phyloP scores from a whole-genome alignment of 2,797 vertebrate genomes.

The Sibirionetta formosa region DNA sequence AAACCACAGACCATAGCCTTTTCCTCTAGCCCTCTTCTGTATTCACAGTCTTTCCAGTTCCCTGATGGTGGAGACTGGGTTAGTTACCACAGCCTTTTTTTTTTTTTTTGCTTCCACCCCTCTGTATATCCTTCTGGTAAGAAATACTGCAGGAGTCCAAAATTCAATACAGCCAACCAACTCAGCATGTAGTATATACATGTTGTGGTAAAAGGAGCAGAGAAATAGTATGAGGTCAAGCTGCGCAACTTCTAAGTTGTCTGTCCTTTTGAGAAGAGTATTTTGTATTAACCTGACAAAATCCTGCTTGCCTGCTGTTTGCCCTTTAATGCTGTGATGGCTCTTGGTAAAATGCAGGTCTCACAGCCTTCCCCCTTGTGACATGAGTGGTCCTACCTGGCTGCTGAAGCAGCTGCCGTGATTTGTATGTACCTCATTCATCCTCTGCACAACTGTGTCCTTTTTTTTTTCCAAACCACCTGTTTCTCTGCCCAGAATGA shows the following conservation, averaged over 20 bases:
- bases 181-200: rapidly evolving
- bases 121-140: background rate
- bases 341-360: rapidly evolving
- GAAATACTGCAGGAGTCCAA: background rate
- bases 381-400: rapidly evolving
- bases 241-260: background rate
- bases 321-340: rapidly evolving
- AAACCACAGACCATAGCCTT: background rate
- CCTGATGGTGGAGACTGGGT: background rate
- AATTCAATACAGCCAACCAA: too few species aligned
- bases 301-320: too few species aligned
- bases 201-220: too few species aligned
- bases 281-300: background rate
- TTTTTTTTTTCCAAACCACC: background rate
- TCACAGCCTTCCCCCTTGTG: too few species aligned
- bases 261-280: rapidly evolving
- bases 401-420: background rate
- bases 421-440: rapidly evolving
- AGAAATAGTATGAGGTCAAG: background rate
- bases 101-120: background rate
- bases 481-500: background rate
- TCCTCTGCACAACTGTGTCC: rapidly evolving
- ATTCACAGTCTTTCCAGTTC: background rate
- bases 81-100: background rate
- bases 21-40: background rate